These are phyloP conservation scores for Caenorhabditis brenneri DNA, from an alignment of 1,140 invertebrate genomes.

Conservation along the genomic window DNA sequence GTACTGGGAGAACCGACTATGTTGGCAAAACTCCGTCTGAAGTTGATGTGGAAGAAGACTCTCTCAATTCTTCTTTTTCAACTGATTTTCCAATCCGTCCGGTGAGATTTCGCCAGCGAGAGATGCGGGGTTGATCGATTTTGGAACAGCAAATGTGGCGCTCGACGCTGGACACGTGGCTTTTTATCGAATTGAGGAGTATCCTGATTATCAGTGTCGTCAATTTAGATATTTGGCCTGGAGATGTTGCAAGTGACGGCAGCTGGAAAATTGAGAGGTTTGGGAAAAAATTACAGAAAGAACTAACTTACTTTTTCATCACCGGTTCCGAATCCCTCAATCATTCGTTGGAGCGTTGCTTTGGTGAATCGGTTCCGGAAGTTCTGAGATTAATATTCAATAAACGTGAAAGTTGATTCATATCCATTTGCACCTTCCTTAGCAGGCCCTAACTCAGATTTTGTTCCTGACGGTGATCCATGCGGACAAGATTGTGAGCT, in stretches of 20 bases:
- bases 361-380: not conserved
- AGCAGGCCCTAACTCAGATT: too few species aligned
- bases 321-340: not conserved
- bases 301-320: slow-evolving; percentile 12
- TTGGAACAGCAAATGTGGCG: too few species aligned
- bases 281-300: not conserved
- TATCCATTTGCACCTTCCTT: not conserved
- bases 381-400: not conserved
- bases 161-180: not conserved
- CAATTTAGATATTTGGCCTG: not conserved
- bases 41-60: not conserved
- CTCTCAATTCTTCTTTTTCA: not conserved
- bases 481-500: too few species aligned
- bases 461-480: too few species aligned
- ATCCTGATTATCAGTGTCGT: not conserved
- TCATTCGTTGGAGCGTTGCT: not conserved
- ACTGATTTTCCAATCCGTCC: not conserved
- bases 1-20: not conserved
- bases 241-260: not conserved
- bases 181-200: slow-evolving; percentile 13
- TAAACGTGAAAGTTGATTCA: not conserved
- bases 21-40: not conserved
- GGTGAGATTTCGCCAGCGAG: not conserved
- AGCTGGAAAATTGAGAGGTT: not conserved
- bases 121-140: not conserved